Base-by-base conservation (phyloP, 2,113 vertebrate species). In the Balaenoptera acutorostrata region DNA sequence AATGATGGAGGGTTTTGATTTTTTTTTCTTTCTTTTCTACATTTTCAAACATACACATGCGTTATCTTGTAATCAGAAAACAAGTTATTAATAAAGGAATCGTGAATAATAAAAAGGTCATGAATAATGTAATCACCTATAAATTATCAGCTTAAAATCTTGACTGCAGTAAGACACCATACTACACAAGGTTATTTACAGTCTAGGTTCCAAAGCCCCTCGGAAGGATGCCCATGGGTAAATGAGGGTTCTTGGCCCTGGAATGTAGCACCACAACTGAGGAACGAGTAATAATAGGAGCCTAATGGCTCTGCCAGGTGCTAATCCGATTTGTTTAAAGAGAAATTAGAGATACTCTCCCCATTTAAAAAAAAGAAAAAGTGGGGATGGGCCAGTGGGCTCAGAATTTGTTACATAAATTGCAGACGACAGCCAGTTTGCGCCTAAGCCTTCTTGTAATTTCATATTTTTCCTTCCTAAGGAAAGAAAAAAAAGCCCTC, bases 51-150 rank as follows among this genome's bases (percentile, higher is more conserved):
- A 25, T 64, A 77, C 9, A 46, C 55, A 3, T 83, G 61, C 2
- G 12, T 89, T 63, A 66, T 68, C 55, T 90, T 61, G 9, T 88
- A 63, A 90, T 89, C 87, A 88, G 46, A 88, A 77, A 92, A 77
- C 90, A 68, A 23, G 52, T 77, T 57, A 72, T 90, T 86, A 94
- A 55, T 36, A 55, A 52, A n/a, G 49, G 80, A 69, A 63, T 88
- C 84, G 64, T 77, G 88, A 94, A 69, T 29, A 21, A 88, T 61
- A 44, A 71, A 89, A 69, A 49, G 49, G 29, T 15, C 68, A 57
- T 74, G 33, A 21, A 72, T 91, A 64, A 96, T 44, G 20, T 57
- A 97, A 88, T 93, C 33, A 27, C 86, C 78, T 95, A 27, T 87
- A 84, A 25, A 36, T 87, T 69, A n/a, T 49, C 44, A 59, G 41